Evolutionary conservation across 30 jellyfish, hydroid and myxozoan genomes (phyloP).

Genomic region (Aurelia aurita complex sp. Pacific): DNA sequence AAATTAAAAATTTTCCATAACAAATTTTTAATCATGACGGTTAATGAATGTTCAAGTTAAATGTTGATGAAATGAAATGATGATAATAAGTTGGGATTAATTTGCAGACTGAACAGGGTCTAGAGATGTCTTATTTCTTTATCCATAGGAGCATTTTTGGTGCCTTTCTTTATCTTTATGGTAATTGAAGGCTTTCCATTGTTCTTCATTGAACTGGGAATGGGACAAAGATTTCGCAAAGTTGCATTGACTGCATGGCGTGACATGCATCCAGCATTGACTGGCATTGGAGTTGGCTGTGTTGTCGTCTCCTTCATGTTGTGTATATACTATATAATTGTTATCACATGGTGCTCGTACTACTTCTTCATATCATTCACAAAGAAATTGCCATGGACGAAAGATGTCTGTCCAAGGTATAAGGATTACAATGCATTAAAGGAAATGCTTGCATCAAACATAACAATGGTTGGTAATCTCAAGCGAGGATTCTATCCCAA

Average conservation of each 20-base stretch:
- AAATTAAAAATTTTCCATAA: too few species aligned
- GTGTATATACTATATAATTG: constrained; percentile 72
- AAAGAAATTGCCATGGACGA: constrained; percentile 72
- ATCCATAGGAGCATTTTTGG: constrained; percentile 67
- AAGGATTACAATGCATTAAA: constrained; percentile 54
- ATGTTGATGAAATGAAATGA: too few species aligned
- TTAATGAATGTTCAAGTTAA: too few species aligned
- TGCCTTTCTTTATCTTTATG: constrained; percentile 82
- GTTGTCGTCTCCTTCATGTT: constrained; percentile 76
- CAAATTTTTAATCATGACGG: too few species aligned
- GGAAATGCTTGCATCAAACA: constrained; percentile 15
- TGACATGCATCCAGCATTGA: constrained; percentile 77
- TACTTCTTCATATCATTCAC: constrained; percentile 80
- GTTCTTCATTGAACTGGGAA: constrained; percentile 78
- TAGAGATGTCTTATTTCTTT: background rate
- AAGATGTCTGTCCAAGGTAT: constrained; percentile 62
- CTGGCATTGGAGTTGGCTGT: constrained; percentile 83
- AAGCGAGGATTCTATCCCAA: constrained; percentile 23
- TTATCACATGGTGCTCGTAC: constrained; percentile 74
- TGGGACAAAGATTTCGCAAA: constrained; percentile 78
- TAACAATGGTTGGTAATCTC: constrained; percentile 33
- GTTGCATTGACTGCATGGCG: constrained; percentile 72
- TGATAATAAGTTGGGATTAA: too few species aligned
- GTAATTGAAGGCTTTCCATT: constrained; percentile 77
- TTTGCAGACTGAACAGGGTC: too few species aligned